phyloP scores from a whole-genome alignment of 2,797 vertebrate genomes.

The Sebastes baramenuke region DNA sequence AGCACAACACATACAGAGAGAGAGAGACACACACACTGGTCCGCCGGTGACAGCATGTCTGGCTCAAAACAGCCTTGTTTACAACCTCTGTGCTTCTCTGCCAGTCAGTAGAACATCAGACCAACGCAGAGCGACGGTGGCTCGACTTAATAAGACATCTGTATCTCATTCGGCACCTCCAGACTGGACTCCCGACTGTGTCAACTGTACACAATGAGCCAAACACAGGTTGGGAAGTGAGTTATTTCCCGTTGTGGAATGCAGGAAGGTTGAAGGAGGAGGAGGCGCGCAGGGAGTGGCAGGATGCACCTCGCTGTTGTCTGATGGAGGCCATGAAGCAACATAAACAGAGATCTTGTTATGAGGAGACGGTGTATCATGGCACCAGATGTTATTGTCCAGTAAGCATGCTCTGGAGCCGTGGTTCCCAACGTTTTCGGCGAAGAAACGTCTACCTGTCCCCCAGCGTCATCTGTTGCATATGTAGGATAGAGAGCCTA shows the following conservation, averaged over 20 bases:
- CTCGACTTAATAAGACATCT: slow-evolving; percentile 44
- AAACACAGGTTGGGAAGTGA: slow-evolving; percentile 34
- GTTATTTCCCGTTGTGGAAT: slow-evolving; percentile 55
- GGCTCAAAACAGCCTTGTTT: slow-evolving; percentile 51
- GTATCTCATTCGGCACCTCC: slow-evolving; percentile 53
- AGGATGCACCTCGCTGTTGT: slow-evolving; percentile 61
- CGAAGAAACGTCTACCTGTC: neutral
- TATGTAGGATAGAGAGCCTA: neutral
- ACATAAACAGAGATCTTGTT: slow-evolving; percentile 19
- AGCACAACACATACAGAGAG: slow-evolving; percentile 14
- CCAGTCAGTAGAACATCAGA: slow-evolving; percentile 21
- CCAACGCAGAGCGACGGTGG: slow-evolving; percentile 10
- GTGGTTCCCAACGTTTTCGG: neutral
- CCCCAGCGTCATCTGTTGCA: neutral
- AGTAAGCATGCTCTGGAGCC: neutral
- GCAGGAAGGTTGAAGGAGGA: slow-evolving; percentile 42
- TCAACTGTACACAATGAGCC: slow-evolving; percentile 43
- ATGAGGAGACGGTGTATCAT: neutral
- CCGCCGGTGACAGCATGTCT: slow-evolving; percentile 61
- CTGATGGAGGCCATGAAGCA: slow-evolving; percentile 34
- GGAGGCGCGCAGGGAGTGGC: slow-evolving; percentile 42
- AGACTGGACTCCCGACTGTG: slow-evolving; percentile 42
- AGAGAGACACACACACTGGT: slow-evolving; percentile 23
- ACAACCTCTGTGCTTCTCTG: slow-evolving; percentile 34
- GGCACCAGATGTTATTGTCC: neutral